Evolutionary conservation across 2,113 vertebrate species (phyloP).

Genomic region (Elephantulus edwardii): DNA sequence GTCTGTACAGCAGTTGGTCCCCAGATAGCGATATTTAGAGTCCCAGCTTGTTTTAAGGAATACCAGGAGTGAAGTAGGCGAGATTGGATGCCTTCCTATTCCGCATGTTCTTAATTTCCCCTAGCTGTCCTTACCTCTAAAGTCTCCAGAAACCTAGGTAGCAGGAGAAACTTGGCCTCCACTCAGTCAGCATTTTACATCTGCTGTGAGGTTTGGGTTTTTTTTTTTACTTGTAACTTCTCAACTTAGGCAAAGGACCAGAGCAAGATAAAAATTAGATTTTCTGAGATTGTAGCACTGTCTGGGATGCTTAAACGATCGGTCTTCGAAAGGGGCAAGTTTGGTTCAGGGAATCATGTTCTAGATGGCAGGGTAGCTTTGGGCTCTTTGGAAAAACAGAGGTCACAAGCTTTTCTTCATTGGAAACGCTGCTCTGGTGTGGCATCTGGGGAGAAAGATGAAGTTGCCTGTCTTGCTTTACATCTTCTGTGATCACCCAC

Average conservation of each 20-base stretch:
- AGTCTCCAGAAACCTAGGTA: not conserved
- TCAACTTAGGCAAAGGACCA: not conserved
- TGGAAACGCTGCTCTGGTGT: constrained; percentile 21
- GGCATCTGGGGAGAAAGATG: constrained; percentile 18
- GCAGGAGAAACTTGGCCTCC: constrained; percentile 34
- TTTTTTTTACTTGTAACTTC: not conserved
- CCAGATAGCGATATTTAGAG: not conserved
- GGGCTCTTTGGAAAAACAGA: not conserved
- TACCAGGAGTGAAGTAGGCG: not conserved
- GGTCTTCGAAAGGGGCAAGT: not conserved
- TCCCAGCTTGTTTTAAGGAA: not conserved
- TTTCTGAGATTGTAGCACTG: not conserved
- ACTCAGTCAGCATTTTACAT: not conserved
- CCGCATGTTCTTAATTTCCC: not conserved
- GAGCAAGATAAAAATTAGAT: not conserved
- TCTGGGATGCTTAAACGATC: not conserved
- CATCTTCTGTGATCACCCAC: constrained; percentile 47
- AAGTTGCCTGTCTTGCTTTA: constrained; percentile 55
- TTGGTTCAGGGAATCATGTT: not conserved
- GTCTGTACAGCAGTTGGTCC: constrained; percentile 24
- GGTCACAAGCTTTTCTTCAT: not conserved
- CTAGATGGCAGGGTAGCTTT: constrained; percentile 11
- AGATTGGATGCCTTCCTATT: not conserved
- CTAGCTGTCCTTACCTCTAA: not conserved
- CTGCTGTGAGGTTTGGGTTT: not conserved